Conservation (phyloP, 2,888 invertebrate species). For the Dynastes grantii region DNA sequence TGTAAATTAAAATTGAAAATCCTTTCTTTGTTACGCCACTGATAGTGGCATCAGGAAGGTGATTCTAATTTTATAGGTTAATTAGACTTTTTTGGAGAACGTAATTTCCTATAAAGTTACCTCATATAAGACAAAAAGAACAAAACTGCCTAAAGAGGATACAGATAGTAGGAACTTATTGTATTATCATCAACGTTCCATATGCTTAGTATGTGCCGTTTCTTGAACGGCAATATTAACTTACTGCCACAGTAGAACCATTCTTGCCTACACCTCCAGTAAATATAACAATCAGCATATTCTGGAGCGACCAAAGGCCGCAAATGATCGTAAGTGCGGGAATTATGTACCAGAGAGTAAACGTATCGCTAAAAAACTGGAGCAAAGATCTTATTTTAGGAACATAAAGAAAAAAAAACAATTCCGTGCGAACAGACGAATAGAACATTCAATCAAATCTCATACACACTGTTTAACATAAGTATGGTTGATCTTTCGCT, state of each 20-base stretch:
- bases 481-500: constrained; percentile 21
- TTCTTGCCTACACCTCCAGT: constrained; percentile 96
- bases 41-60: no score
- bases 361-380: constrained; percentile 75
- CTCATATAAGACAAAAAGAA: neutral
- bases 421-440: constrained; percentile 21
- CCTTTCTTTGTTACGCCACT: no score
- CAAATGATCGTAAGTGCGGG: constrained; percentile 83
- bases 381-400: constrained; percentile 49
- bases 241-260: constrained; percentile 98
- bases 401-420: constrained; percentile 46
- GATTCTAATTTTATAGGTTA: no score
- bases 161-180: constrained; percentile 12
- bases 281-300: constrained; percentile 79
- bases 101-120: no score
- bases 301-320: constrained; percentile 81
- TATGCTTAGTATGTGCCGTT: constrained; percentile 1
- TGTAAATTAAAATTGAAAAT: no score
- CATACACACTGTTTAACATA: constrained; percentile 25
- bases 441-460: constrained; percentile 32
- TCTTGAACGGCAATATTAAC: constrained; percentile 64
- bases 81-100: no score
- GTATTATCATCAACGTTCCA: constrained; percentile 13
- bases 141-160: constrained; percentile 1
- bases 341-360: constrained; percentile 85